These are phyloP conservation scores for Drosophila micromelanica DNA, from an alignment of 1,140 invertebrate genomes.

Conservation along the genomic window DNA sequence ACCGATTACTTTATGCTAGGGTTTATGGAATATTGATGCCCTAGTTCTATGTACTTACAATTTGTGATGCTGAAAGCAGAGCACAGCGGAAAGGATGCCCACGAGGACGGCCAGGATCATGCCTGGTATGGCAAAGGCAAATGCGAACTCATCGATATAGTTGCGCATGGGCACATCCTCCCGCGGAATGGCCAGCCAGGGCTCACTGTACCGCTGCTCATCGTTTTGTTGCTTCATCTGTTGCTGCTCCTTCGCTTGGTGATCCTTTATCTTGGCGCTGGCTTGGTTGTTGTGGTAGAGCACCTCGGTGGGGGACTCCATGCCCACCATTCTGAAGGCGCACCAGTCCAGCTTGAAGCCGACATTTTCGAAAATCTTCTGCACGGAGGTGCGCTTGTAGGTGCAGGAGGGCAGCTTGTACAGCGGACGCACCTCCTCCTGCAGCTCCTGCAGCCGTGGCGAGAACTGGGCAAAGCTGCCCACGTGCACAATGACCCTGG, in stretches of 20 bases:
- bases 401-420: conserved; percentile 91
- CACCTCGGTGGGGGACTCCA: conserved; percentile 77
- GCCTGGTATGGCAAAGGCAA: conserved; percentile 89
- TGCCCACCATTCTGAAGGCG: conserved; percentile 90
- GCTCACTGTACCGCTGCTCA: conserved; percentile 15
- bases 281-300: conserved; percentile 69
- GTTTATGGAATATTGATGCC: not conserved
- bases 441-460: conserved; percentile 88
- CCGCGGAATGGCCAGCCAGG: conserved; percentile 84
- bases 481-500: conserved; percentile 91
- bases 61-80: conserved; percentile 91
- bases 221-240: conserved; percentile 36
- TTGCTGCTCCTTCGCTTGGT: conserved; percentile 39
- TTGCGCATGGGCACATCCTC: conserved; percentile 88
- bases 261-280: conserved; percentile 51
- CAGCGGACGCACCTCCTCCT: conserved; percentile 92
- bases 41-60: conserved; percentile 87
- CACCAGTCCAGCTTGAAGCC: conserved; percentile 95
- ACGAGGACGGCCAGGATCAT: conserved; percentile 88
- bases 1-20: not conserved
- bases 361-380: conserved; percentile 91
- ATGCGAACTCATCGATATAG: conserved; percentile 89
- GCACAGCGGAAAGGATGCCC: conserved; percentile 88
- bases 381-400: conserved; percentile 93
- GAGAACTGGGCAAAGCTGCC: conserved; percentile 92